These are phyloP conservation scores for Pristionchus maxplancki DNA, from an alignment of 2,888 invertebrate genomes.

Conservation along the genomic window DNA sequence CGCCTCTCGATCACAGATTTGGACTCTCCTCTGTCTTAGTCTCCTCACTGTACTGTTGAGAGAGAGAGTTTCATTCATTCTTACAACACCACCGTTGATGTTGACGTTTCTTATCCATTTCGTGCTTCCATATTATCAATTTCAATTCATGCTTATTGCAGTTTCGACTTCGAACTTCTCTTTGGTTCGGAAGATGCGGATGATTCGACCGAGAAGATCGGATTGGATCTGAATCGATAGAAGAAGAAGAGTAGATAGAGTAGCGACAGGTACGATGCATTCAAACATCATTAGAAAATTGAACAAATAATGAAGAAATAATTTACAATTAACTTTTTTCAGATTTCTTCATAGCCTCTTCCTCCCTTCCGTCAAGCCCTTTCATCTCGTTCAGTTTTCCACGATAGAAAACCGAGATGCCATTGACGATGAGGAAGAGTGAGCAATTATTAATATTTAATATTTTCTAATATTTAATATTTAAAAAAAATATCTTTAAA, in stretches of 20 bases:
- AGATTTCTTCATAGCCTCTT: neutral
- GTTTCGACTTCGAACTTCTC: neutral
- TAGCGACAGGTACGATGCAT: neutral
- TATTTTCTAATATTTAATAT: neutral
- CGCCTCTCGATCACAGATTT: neutral
- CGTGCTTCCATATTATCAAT: neutral
- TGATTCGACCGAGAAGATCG: neutral
- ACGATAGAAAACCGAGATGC: constrained; percentile 29
- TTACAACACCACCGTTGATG: too few species aligned
- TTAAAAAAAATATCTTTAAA: too few species aligned
- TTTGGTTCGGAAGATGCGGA: neutral
- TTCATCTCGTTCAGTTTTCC: constrained; percentile 31
- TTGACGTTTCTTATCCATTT: neutral
- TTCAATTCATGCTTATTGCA: neutral
- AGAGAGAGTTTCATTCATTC: too few species aligned
- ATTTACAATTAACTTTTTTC: neutral
- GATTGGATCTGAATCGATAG: neutral
- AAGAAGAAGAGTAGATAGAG: constrained; percentile 6
- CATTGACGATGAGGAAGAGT: constrained; percentile 43
- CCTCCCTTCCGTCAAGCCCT: neutral
- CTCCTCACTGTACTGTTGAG: neutral
- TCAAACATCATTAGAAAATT: neutral
- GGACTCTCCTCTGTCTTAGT: neutral
- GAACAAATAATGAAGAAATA: too few species aligned
- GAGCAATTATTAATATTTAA: neutral